Evolutionary conservation across 2,113 vertebrate genomes (phyloP), one percentile per base, ranked within the genome.

Genomic region (Sisor rabdophorus): DNA sequence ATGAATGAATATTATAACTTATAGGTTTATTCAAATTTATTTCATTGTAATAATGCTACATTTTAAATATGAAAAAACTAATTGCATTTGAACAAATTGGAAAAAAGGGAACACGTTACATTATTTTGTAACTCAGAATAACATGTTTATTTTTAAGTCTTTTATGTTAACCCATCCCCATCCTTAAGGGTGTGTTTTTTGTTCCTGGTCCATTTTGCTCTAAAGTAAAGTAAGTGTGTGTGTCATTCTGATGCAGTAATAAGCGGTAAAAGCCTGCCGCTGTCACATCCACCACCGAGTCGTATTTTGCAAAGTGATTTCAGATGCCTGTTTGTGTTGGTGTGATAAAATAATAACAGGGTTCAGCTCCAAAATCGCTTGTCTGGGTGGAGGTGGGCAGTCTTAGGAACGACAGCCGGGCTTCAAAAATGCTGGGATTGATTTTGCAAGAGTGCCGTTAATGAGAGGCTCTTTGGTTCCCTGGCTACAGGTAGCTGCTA

Each of bases 271-370:
- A 11, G 20, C 20, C 73, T 65, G 50, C 30, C 28, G 24, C 75
- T 68, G 75, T 56, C 55, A 59, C 75, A 19, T 64, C 73, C 50
- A 17, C 73, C 11, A 36, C 24, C 17, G 75, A 59, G 24, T 30
- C 19, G 13, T 52, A 12, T 60, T 59, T 73, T 48, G 36, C 40
- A 73, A 36, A 78, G 76, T 77, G 44, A 63, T 71, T 61, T 71
- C 55, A 54, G 73, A 30, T 48, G 54, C 52, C 47, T 71, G 58
- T 78, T 63, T 78, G 47, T 54, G 76, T 63, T 32, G 17, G 44
- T 72, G 20, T 78, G 69, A 78, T 72, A 68, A 54, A 77, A 71
- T 78, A 78, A 78, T 78, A 71, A 72, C 58, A 71, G 76, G 76
- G 26, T 78, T 16, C 11, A 58, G 36, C 74, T 70, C 75, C 40